Evolutionary conservation across 2,888 invertebrate species (phyloP).

Genomic region (Holacanthella duospinosa): DNA sequence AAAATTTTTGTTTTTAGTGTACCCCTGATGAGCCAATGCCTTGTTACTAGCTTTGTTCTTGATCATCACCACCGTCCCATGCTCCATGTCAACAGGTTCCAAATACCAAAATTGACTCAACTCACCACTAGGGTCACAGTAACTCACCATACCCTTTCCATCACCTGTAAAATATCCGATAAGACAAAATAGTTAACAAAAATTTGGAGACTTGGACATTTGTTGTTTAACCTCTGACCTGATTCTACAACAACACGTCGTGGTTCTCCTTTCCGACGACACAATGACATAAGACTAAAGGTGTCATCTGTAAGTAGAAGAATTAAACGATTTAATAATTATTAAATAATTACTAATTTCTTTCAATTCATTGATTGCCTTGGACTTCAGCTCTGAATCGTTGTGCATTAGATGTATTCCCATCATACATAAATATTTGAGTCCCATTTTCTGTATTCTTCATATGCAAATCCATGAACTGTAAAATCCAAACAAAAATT

Average conservation of each 20-base stretch:
- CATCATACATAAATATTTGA: not conserved
- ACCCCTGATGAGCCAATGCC: slow-evolving; percentile 4
- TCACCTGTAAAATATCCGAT: no score
- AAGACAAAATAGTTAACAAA: no score
- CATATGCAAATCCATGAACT: slow-evolving; percentile 7
- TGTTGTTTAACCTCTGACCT: no score
- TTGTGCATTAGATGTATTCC: slow-evolving; percentile 7
- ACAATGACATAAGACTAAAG: not conserved
- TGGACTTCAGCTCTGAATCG: slow-evolving; percentile 3
- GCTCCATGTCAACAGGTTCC: not conserved
- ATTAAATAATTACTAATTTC: not conserved
- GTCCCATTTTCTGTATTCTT: not conserved
- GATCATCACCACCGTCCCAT: not conserved
- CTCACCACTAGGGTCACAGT: not conserved
- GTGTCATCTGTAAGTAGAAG: not conserved
- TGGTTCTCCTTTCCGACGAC: slow-evolving; percentile 6
- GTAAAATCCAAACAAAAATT: not conserved
- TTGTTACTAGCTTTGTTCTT: not conserved
- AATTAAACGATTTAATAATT: not conserved
- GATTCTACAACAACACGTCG: slow-evolving; percentile 1
- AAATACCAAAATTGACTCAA: not conserved
- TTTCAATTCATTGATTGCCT: not conserved
- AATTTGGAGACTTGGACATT: not conserved
- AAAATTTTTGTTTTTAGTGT: no score
- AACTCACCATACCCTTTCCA: not conserved